phyloP scores from a whole-genome alignment of 2,888 invertebrate species.

The Polyommatus icarus region DNA sequence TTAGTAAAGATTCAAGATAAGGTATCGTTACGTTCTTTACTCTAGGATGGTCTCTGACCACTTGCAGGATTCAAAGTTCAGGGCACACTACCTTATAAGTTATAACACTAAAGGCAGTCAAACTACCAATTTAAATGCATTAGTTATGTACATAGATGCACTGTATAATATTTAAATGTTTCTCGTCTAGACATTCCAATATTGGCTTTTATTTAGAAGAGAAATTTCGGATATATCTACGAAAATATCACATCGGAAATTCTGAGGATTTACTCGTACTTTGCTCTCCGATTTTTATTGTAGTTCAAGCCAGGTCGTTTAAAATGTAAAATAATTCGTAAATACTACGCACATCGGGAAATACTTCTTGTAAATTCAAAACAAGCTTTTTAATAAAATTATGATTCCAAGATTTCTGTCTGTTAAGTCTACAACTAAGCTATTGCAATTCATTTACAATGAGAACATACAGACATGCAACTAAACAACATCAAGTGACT shows the following conservation, averaged over 20 bases:
- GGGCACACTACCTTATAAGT: no score
- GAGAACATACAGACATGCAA: not conserved
- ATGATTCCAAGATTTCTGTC: not conserved
- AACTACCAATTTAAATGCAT: no score
- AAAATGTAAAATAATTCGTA: conserved; percentile 7
- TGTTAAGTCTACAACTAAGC: not conserved
- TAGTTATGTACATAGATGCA: no score
- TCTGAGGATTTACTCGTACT: not conserved
- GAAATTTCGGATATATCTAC: not conserved
- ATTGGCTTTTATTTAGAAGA: no score
- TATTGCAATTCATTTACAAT: not conserved
- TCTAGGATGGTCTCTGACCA: no score
- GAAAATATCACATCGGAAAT: not conserved
- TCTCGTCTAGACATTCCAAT: no score
- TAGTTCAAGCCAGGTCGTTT: not conserved
- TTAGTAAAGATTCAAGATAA: no score
- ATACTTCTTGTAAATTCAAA: not conserved
- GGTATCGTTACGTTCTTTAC: no score
- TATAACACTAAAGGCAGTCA: no score
- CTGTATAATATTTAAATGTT: no score
- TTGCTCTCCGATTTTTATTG: not conserved
- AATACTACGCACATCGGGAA: not conserved
- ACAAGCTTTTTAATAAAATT: not conserved
- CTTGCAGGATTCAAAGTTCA: no score
- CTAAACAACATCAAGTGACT: no score